Base-by-base conservation (phyloP, 2,797 vertebrate genomes). In the Coilia nasus region DNA sequence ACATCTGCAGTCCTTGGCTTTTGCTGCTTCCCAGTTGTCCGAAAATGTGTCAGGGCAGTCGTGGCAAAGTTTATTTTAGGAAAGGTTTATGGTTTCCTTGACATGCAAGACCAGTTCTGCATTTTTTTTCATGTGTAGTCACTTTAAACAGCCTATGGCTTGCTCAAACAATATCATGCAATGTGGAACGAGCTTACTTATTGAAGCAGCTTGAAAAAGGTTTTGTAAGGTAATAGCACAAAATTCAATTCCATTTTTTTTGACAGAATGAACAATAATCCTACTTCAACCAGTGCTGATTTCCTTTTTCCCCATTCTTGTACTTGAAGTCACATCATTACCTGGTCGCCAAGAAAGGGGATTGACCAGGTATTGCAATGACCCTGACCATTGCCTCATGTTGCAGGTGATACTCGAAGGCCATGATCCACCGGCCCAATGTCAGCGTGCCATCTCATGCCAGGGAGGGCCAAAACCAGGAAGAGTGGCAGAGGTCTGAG, bases 361-460 rank as follows among this genome's bases (percentile, higher is more conserved):
- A n/a, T n/a, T n/a, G n/a, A n/a, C n/a, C n/a, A n/a, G n/a, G n/a
- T n/a, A n/a, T n/a, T n/a, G n/a, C n/a, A n/a, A n/a, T n/a, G n/a
- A n/a, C n/a, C n/a, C 15, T 35, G 41, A 50, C 17, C 80, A 25
- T 31, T 1, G 2, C 25, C 78, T 82, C 1, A 87, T 87, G 71
- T 47, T 64, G 56, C 85, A 93, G 92, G 87, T 82, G 83, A 86
- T 62, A 23, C 71, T n/a, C 56, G 82, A 86, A 88, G 91, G 94
- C 90, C 90, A 96, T 96, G 96, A 92, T 91, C 86, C 87, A 92
- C 85, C 91, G 91, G 93, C 80, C 90, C 87, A 96, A 96, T 90
- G 91, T 88, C 86, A 94, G 95, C 0, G 83, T 12, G 87, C 85
- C 91, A 23, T 35, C 91, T 89, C 86, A 82, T 80, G 89, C 84